Percentiles rank a stretch among this genome's conserved stretches.
Conservation (phyloP, 2,888 invertebrate species). For the Ypsolopha sequella region DNA sequence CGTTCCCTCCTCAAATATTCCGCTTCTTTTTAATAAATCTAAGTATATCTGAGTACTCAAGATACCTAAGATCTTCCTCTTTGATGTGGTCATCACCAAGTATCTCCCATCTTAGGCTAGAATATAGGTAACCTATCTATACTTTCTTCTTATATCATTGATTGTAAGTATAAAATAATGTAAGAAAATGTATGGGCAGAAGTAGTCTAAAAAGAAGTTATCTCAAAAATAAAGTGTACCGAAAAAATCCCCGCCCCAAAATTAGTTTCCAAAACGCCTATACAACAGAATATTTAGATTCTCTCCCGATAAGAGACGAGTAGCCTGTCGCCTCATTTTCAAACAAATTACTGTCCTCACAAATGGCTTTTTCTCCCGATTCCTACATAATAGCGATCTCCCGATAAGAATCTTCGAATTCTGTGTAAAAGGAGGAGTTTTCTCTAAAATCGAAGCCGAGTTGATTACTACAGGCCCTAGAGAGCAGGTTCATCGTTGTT, state of each 20-base stretch:
- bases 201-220: too few relatives aligned
- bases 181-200: too few relatives aligned
- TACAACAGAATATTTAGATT: background rate
- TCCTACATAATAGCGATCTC: conserved; percentile 18
- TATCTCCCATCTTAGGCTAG: too few relatives aligned
- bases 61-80: too few relatives aligned
- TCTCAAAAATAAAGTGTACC: too few relatives aligned
- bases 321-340: conserved; percentile 3
- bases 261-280: background rate
- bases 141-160: too few relatives aligned
- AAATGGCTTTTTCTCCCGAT: conserved; percentile 6
- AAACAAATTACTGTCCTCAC: conserved; percentile 5
- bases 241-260: background rate
- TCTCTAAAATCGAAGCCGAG: conserved; percentile 51
- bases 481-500: conserved; percentile 63
- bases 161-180: too few relatives aligned
- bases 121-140: too few relatives aligned
- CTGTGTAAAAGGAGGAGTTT: conserved; percentile 46
- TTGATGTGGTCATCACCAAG: too few relatives aligned
- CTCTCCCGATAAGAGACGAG: background rate
- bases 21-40: too few relatives aligned
- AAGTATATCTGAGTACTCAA: too few relatives aligned
- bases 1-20: too few relatives aligned
- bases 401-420: conserved; percentile 63
- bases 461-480: conserved; percentile 63